A percentile compares a stretch with the other conserved stretches of the same genome.
Conservation (phyloP, 2,113 vertebrate genomes). For the Reinhardtius hippoglossoides region DNA sequence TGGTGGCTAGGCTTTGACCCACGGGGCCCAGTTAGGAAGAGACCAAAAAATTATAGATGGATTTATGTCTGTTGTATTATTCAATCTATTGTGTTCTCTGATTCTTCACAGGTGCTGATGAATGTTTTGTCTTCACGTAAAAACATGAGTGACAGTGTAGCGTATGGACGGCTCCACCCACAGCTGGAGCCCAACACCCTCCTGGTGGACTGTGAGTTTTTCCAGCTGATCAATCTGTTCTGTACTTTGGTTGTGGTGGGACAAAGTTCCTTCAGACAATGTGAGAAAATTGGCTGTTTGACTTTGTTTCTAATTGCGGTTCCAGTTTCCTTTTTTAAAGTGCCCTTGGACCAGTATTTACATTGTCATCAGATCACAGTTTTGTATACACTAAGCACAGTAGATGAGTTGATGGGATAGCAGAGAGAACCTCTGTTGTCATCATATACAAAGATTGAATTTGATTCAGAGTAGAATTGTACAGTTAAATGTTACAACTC, state of each 20-base stretch:
- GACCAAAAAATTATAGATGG: background rate
- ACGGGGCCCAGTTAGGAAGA: background rate
- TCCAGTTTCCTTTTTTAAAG: background rate
- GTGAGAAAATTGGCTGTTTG: background rate
- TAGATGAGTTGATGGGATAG: background rate
- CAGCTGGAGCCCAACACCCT: slow-evolving; percentile 88
- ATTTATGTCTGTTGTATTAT: background rate
- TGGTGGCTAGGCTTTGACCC: background rate
- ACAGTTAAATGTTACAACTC: background rate
- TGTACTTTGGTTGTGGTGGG: background rate
- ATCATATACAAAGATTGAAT: background rate
- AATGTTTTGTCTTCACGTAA: slow-evolving; percentile 92
- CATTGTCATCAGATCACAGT: background rate
- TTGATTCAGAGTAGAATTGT: background rate
- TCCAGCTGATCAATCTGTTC: background rate
- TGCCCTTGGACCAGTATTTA: background rate
- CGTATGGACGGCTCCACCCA: slow-evolving; percentile 92
- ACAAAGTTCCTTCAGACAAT: background rate
- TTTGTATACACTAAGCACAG: slow-evolving; percentile 1
- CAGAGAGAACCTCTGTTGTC: background rate
- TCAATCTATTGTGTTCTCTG: slow-evolving; percentile 6
- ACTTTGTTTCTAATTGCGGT: background rate
- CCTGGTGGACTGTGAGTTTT: slow-evolving; percentile 93
- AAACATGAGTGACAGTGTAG: slow-evolving; percentile 95
- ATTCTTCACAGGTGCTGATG: slow-evolving; percentile 88